Base-by-base conservation (phyloP, 2,797 vertebrate genomes). In the Sebastes miniatus region DNA sequence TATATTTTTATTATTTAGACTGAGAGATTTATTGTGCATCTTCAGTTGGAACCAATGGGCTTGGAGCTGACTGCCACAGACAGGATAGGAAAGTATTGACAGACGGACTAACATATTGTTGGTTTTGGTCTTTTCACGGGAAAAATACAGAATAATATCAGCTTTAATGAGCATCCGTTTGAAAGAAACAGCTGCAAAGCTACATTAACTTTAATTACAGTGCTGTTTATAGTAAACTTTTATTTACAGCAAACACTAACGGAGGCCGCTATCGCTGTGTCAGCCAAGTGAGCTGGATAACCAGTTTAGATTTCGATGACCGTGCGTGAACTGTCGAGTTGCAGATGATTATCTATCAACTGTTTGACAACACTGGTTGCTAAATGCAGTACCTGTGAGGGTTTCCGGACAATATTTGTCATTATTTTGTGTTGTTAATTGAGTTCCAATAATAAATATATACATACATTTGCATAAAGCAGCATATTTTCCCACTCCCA, bases 171-270 rank as follows among this genome's bases (percentile, higher is more conserved):
- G n/a, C 18, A 9, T 8, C 25, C 2, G 2, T 29, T 29, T 18
- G 14, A 65, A 24, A 68, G 20, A 77, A 52, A 1, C 8, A 11
- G 31, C 20, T 66, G n/a, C 39, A 47, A 25, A 14, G 59, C n/a
- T 32, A 7, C 56, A 20, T 47, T 24, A 5, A 10, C 32, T 29
- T 47, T 9, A 79, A 25, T 43, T 2, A 14, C 24, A 3, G 29
- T 2, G 2, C 3, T 32, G 63, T 76, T 85, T 61, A 70, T n/a
- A 57, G 67, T 58, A 2, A 68, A 43, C 59, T 13, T 67, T 52
- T 71, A 64, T 87, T 81, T 81, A 86, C 76, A 83, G 76, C 36
- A 82, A 85, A 87, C 69, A 75, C 34, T 61, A 3, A 69, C 59
- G 27, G 12, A 74, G 27, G 22, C 29, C 71, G 16, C 1, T 61